Percentiles rank a stretch among this genome's conserved stretches.
These are phyloP conservation scores for Corythornis leucogaster DNA, from an alignment of 2,797 vertebrate species.

Conservation along the genomic window DNA sequence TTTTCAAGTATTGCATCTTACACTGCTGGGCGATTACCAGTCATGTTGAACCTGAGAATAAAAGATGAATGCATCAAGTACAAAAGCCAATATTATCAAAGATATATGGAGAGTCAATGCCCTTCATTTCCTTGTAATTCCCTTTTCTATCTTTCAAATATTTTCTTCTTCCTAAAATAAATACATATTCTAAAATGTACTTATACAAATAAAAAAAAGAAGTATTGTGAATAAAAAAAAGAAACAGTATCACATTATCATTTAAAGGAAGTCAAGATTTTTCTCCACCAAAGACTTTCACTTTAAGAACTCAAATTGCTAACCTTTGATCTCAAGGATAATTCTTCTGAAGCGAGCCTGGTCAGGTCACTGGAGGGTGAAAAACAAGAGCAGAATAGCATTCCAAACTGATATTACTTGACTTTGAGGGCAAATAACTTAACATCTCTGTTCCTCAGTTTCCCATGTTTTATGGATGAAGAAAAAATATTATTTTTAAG, in stretches of 20 bases:
- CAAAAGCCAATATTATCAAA: conserved; percentile 21
- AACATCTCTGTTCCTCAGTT: neutral
- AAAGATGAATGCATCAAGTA: neutral
- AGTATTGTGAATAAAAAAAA: neutral
- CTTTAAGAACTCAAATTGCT: neutral
- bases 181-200: neutral
- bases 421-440: neutral
- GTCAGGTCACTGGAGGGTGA: neutral
- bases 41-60: conserved; percentile 16
- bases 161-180: neutral
- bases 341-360: neutral
- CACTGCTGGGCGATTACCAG: neutral
- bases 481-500: neutral
- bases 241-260: neutral
- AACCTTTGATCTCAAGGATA: neutral
- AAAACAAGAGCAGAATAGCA: neutral
- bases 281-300: neutral
- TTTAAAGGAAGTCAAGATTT: neutral
- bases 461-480: neutral
- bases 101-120: neutral
- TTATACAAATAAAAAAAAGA: neutral
- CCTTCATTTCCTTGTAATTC: neutral
- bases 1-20: conserved; percentile 36
- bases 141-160: neutral
- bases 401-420: neutral